A percentile compares a stretch with the other conserved stretches of the same genome.
phyloP scores from a whole-genome alignment of 92 coral and sea anemone genomes.

The Palythoa caribaeorum region DNA sequence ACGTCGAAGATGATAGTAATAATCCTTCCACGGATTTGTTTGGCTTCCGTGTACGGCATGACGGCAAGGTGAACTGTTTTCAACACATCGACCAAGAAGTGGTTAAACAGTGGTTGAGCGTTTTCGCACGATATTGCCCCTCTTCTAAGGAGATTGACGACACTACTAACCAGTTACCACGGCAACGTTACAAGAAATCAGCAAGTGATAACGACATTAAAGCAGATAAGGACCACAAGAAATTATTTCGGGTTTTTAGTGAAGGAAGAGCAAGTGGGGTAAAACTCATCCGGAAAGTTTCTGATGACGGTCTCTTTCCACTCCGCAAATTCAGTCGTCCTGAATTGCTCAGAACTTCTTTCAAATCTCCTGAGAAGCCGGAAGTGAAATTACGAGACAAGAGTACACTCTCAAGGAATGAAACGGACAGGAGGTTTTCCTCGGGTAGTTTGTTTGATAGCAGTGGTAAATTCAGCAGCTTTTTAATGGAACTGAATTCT shows the following conservation, averaged over 20 bases:
- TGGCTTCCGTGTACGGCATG: conserved; percentile 72
- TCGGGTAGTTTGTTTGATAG: conserved; percentile 89
- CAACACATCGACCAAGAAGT: conserved; percentile 66
- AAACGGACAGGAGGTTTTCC: conserved; percentile 70
- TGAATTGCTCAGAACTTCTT: conserved; percentile 74
- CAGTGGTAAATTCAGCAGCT: conserved; percentile 90
- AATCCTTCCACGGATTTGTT: conserved; percentile 61
- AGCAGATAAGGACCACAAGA: conserved; percentile 54
- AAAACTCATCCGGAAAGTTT: conserved; percentile 71
- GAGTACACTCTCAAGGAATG: background rate
- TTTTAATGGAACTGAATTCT: conserved; percentile 81
- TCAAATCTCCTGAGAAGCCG: conserved; percentile 77
- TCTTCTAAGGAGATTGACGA: conserved; percentile 25
- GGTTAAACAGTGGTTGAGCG: conserved; percentile 81
- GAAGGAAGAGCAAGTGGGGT: conserved; percentile 92
- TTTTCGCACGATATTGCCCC: conserved; percentile 77
- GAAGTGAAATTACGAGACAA: conserved; percentile 74
- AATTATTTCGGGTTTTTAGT: conserved; percentile 69
- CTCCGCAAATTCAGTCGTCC: conserved; percentile 79
- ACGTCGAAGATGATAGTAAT: conserved; percentile 65
- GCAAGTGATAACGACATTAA: conserved; percentile 81
- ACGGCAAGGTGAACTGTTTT: conserved; percentile 47
- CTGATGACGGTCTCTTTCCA: conserved; percentile 77
- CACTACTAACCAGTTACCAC: conserved; percentile 39
- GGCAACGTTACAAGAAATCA: conserved; percentile 61